Evolutionary conservation across 2,797 vertebrate species (phyloP).

Genomic region (Gambelia wislizenii): DNA sequence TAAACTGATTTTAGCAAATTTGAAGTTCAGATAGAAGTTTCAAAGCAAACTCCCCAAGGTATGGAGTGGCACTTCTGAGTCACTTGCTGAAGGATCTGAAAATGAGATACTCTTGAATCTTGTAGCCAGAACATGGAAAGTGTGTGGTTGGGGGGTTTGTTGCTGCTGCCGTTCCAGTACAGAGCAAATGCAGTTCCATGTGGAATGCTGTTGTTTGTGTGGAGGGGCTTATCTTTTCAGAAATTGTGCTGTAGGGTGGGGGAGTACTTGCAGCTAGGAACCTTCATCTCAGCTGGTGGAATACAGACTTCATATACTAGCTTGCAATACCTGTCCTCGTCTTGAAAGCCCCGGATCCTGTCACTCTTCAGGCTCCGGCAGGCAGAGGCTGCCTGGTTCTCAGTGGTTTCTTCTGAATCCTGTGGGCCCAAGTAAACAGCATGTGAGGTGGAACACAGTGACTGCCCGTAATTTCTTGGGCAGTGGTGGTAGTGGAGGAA

Average conservation of each 20-base stretch:
- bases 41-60: background rate
- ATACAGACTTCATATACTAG: background rate
- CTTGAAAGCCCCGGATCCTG: background rate
- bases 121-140: background rate
- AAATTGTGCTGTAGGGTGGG: background rate
- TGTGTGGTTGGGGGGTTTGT: background rate
- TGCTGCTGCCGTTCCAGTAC: background rate
- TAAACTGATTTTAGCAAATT: background rate
- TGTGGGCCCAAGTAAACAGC: background rate
- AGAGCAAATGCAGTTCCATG: background rate
- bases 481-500: too few relatives aligned
- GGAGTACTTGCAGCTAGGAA: background rate
- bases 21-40: background rate
- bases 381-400: background rate
- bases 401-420: background rate
- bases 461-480: background rate
- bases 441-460: background rate
- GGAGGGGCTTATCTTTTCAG: background rate
- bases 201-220: background rate
- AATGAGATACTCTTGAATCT: background rate
- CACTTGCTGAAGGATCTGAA: background rate
- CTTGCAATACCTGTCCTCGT: too few relatives aligned
- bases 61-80: too few relatives aligned
- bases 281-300: background rate
- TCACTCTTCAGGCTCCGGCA: background rate